Percentiles rank a stretch among this genome's conserved stretches.
Conservation (phyloP, 2,888 invertebrate genomes). For the Creontiades dilutus region DNA sequence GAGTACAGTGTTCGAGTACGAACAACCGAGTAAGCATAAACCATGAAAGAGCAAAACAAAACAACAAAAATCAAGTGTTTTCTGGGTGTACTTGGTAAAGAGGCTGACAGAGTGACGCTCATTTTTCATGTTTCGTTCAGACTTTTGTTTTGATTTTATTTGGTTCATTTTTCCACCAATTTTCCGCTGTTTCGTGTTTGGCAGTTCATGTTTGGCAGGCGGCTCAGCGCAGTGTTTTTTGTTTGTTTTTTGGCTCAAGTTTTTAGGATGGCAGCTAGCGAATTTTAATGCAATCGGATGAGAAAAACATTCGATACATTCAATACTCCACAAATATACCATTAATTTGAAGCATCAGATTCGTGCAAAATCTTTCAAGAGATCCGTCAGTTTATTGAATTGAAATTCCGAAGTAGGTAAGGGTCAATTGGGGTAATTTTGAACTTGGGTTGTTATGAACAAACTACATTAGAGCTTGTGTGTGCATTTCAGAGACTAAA, state of each 20-base stretch:
- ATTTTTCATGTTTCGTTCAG: not conserved
- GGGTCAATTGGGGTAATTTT: too few relatives aligned
- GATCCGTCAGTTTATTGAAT: too few relatives aligned
- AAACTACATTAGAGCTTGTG: too few relatives aligned
- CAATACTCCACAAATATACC: too few relatives aligned
- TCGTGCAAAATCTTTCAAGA: too few relatives aligned
- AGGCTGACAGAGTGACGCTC: constrained; percentile 69
- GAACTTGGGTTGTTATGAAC: too few relatives aligned
- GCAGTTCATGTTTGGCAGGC: not conserved
- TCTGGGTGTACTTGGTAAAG: constrained; percentile 46
- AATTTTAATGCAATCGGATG: too few relatives aligned
- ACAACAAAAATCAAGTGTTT: constrained; percentile 15
- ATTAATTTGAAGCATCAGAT: too few relatives aligned
- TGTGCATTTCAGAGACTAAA: too few relatives aligned
- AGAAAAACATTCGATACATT: too few relatives aligned
- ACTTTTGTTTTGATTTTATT: constrained; percentile 8
- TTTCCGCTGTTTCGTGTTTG: not conserved
- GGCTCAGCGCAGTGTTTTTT: not conserved
- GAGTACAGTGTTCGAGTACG: constrained; percentile 92
- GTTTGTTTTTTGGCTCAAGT: not conserved
- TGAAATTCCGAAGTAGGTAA: too few relatives aligned
- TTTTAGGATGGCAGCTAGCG: not conserved
- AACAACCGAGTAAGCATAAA: constrained; percentile 87
- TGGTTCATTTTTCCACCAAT: not conserved
- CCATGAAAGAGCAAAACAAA: constrained; percentile 53